Conservation (phyloP, 2,888 invertebrate genomes). For the Buathra laborator region DNA sequence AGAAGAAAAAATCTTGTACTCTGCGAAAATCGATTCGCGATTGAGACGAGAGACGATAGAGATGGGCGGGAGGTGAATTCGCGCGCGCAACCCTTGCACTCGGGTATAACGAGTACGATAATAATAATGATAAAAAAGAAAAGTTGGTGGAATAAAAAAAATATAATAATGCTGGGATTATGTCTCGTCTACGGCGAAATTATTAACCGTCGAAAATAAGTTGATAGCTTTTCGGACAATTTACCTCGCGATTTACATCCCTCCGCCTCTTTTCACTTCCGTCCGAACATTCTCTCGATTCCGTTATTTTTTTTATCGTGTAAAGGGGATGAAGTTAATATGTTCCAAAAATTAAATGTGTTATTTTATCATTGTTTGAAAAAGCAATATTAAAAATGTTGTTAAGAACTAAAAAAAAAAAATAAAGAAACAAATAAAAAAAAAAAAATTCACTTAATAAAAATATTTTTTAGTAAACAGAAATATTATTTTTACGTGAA, state of each 20-base stretch:
- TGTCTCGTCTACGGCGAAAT: constrained; percentile 56
- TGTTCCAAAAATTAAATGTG: neutral
- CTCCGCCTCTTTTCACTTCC: constrained; percentile 65
- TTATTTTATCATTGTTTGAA: too few relatives aligned
- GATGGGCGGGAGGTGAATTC: constrained; percentile 8
- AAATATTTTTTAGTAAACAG: too few relatives aligned
- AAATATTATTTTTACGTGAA: too few relatives aligned
- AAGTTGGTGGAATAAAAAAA: constrained; percentile 44
- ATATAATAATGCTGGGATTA: constrained; percentile 54
- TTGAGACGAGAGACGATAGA: constrained; percentile 20
- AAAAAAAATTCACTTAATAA: too few relatives aligned
- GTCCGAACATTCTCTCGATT: neutral
- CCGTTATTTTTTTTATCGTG: constrained; percentile 1
- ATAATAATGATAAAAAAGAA: constrained; percentile 59
- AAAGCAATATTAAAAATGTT: too few relatives aligned
- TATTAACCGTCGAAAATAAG: constrained; percentile 64
- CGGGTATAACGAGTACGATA: constrained; percentile 48
- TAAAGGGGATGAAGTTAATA: neutral
- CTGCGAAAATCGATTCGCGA: constrained; percentile 63
- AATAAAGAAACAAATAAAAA: neutral
- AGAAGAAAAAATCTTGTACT: constrained; percentile 14
- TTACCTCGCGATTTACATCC: constrained; percentile 69
- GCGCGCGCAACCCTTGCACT: constrained; percentile 30
- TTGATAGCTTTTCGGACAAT: constrained; percentile 68
- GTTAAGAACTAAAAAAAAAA: neutral